A percentile compares a stretch with the other conserved stretches of the same genome.
These are phyloP conservation scores for Athene noctua DNA, from an alignment of 2,113 vertebrate species.

Conservation along the genomic window DNA sequence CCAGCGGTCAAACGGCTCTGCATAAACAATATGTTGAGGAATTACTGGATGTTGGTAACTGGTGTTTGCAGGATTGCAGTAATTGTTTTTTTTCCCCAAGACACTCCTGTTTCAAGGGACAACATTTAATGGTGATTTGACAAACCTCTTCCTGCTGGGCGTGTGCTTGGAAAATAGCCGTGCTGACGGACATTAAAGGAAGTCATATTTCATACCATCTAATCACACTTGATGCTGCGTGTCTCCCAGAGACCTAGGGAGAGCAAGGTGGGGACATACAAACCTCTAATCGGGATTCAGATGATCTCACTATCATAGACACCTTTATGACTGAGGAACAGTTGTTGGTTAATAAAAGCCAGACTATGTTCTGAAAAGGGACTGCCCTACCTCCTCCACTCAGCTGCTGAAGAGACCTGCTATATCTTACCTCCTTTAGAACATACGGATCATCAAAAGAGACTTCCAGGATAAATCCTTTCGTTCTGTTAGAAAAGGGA, in stretches of 20 bases:
- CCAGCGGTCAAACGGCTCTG: neutral
- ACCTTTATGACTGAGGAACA: neutral
- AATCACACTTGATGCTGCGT: neutral
- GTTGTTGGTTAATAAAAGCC: neutral
- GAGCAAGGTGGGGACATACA: neutral
- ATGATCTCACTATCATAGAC: neutral
- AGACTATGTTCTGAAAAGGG: neutral
- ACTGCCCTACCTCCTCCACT: neutral
- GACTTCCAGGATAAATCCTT: slow-evolving; percentile 73
- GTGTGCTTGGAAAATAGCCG: rapidly evolving
- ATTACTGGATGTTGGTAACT: neutral
- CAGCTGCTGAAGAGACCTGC: neutral
- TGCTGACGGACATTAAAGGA: neutral
- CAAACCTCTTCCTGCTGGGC: neutral
- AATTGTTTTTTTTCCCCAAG: neutral
- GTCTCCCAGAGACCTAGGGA: neutral
- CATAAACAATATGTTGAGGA: neutral
- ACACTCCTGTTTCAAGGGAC: neutral
- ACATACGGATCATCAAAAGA: slow-evolving; percentile 75
- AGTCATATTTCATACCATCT: neutral
- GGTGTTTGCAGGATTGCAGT: neutral
- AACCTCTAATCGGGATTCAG: neutral
- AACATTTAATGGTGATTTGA: neutral
- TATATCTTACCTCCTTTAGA: slow-evolving; percentile 61
- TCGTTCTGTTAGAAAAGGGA: slow-evolving; percentile 62